phyloP scores from a whole-genome alignment of 2,797 vertebrate species.

The Macrochelys suwanniensis region DNA sequence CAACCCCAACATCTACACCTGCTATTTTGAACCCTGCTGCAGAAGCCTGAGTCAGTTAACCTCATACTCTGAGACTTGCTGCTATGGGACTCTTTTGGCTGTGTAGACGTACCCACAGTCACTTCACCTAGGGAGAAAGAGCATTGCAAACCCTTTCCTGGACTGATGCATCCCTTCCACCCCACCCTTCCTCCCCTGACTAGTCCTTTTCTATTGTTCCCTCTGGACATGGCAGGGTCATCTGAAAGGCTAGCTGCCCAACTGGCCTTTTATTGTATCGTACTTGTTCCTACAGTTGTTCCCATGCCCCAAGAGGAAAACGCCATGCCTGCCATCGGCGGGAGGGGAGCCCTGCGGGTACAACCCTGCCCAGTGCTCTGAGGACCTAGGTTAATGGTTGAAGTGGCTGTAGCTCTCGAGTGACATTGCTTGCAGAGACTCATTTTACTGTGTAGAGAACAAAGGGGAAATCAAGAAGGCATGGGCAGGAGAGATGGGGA shows the following conservation, averaged over 20 bases:
- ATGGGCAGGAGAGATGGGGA: no score
- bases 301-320: background rate
- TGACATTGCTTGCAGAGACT: background rate
- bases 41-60: background rate
- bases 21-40: background rate
- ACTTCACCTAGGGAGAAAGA: background rate
- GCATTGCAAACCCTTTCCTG: no score
- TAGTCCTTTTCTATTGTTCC: background rate
- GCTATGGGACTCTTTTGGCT: no score
- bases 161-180: background rate
- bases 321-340: background rate
- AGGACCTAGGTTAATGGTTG: background rate
- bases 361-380: background rate
- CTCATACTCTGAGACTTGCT: background rate
- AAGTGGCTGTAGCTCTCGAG: background rate
- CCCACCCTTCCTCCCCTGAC: background rate
- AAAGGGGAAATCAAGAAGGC: background rate
- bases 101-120: background rate
- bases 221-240: background rate
- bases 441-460: background rate
- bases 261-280: background rate
- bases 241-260: background rate
- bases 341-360: no score
- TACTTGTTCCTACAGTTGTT: background rate
- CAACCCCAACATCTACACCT: background rate